Evolutionary conservation across 2,888 invertebrate species (phyloP), one percentile per base, ranked within the genome.

Genomic region (Metallyticus violacea): DNA sequence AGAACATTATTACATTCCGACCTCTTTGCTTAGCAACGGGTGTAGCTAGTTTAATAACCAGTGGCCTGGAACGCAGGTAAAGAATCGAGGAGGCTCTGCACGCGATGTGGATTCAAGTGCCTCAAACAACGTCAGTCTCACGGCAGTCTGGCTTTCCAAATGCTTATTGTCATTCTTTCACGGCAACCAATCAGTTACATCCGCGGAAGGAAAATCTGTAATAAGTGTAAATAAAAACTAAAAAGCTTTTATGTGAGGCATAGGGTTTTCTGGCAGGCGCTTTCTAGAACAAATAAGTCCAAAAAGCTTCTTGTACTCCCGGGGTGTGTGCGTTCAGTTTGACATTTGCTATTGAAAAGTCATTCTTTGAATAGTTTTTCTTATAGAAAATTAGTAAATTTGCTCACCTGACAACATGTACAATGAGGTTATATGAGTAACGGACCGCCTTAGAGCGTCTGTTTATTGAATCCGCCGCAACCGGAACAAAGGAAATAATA

Each of bases 1-100:
- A 86, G 78, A 82, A 82, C 87, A 86, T 87, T 87, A 87, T 87
- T 87, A 86, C 87, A 87, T 87, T 87, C 87, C 86, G 40, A n/a
- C 62, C 90, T 89, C 90, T 90, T 90, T 91, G 91, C 91, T 91
- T 83, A 83, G 83, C 83, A 83, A 83, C 83, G 77, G 40, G 5
- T 77, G 83, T 89, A 89, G 89, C 90, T 26, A 87, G 85, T 85
- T 80, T 86, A 86, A 88, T 86, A 86, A 86, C 85, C 85, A 84
- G 80, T 86, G 89, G 88, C 87, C 86, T 85, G 62, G 78, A 86
- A 87, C 84, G 84, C 86, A 76, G 30, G 9, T 87, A 80, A 85
- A 85, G 79, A 79, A 85, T 85, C 22, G 79, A 28, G 40, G 26
- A 77, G n/a, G 79, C 85, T 78, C 40, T 62, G 40, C 40, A 62